A percentile compares a stretch with the other conserved stretches of the same genome.
These are phyloP conservation scores for Dipus sagitta DNA, from an alignment of 2,797 vertebrate species.

Conservation along the genomic window DNA sequence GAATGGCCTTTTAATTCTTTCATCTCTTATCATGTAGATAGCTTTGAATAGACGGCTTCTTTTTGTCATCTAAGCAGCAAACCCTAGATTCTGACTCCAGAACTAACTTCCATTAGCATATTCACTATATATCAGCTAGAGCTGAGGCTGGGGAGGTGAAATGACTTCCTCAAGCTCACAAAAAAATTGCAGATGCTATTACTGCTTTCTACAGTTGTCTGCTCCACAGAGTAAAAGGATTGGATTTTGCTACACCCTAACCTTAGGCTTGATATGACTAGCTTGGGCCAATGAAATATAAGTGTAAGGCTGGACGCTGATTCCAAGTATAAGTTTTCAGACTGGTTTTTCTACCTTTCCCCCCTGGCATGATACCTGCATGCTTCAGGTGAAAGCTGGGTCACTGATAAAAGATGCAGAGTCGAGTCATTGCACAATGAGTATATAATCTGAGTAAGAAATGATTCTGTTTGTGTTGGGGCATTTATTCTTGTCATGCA, in stretches of 20 bases:
- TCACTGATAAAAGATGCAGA: not conserved
- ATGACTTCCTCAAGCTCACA: not conserved
- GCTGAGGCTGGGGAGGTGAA: not conserved
- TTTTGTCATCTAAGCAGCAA: not conserved
- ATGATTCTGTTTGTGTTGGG: not conserved
- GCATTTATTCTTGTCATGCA: not conserved
- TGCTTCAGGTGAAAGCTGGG: not conserved
- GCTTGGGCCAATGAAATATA: not conserved
- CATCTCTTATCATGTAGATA: not conserved
- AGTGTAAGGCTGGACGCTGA: not conserved
- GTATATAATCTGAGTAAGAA: not conserved
- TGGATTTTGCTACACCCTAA: not conserved
- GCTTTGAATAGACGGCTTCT: not conserved
- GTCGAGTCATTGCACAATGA: not conserved
- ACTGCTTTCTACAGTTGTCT: not conserved
- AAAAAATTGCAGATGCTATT: not conserved
- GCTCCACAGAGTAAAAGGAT: not conserved
- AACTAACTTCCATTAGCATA: not conserved
- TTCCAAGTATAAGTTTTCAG: not conserved
- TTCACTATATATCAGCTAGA: not conserved
- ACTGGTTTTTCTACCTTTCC: not conserved
- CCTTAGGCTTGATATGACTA: not conserved
- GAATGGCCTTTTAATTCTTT: not conserved
- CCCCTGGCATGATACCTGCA: not conserved
- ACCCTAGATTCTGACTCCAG: not conserved